Evolutionary conservation across 2,797 vertebrate genomes (phyloP).

Genomic region (Pipistrellus pygmaeus): DNA sequence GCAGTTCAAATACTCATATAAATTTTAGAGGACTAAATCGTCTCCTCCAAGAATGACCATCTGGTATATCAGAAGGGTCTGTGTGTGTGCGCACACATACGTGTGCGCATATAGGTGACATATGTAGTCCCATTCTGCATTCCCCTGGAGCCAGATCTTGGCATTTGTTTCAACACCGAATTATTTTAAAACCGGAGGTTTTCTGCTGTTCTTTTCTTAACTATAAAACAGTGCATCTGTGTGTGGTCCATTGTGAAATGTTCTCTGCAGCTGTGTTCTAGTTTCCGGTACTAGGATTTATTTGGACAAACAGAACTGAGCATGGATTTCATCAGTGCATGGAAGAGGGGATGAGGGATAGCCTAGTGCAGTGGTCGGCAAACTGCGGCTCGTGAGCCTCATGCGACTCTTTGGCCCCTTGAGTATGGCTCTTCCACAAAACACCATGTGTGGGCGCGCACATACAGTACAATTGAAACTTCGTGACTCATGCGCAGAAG

Average conservation of each 20-base stretch:
- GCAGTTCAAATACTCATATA: neutral
- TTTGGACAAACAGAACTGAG: neutral
- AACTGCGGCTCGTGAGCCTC: too few species aligned
- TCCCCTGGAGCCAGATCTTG: neutral
- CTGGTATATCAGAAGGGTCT: neutral
- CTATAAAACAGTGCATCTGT: neutral
- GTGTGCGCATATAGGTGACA: neutral
- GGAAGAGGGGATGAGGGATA: neutral
- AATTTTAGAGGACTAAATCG: neutral
- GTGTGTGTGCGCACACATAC: neutral
- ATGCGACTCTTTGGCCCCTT: too few species aligned
- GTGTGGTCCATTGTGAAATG: neutral
- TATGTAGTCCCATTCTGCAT: neutral
- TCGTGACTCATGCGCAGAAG: too few species aligned
- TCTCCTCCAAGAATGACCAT: neutral
- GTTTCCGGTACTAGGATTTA: neutral
- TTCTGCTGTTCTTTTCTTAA: neutral
- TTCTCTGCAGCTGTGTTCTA: neutral
- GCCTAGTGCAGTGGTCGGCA: too few species aligned
- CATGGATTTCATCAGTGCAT: neutral
- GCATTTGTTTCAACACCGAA: neutral
- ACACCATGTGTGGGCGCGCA: too few species aligned
- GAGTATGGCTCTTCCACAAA: too few species aligned
- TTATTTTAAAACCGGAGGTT: conserved; percentile 25
- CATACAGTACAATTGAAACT: too few species aligned